Percentiles rank a stretch among this genome's conserved stretches.
Conservation (phyloP, 1,140 invertebrate genomes). For the Diuraphis noxia region DNA sequence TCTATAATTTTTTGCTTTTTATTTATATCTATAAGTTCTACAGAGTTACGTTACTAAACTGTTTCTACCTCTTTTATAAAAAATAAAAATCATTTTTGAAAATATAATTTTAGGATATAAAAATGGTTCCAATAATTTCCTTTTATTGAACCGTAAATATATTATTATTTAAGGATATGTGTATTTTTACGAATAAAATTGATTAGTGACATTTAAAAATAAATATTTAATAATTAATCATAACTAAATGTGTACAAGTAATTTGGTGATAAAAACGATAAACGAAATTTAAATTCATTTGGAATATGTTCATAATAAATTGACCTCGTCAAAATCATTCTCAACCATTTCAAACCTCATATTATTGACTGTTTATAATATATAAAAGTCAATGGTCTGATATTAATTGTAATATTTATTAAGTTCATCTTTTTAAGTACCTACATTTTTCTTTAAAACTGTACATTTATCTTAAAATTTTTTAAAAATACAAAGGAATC, state of each 20-base stretch:
- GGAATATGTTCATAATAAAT: neutral
- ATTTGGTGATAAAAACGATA: neutral
- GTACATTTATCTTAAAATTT: neutral
- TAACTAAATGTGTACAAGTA: neutral
- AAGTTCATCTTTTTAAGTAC: neutral
- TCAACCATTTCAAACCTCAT: conserved; percentile 1
- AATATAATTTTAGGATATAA: neutral
- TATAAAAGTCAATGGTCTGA: neutral
- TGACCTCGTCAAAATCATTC: conserved; percentile 17
- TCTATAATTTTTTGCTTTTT: neutral
- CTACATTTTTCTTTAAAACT: neutral
- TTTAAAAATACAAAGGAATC: neutral
- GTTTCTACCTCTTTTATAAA: neutral
- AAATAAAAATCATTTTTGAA: neutral
- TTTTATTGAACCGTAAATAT: neutral
- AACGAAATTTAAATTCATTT: neutral
- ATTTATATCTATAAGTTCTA: neutral
- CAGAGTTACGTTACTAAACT: neutral
- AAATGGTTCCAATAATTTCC: neutral
- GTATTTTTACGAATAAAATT: neutral
- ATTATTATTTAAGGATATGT: neutral
- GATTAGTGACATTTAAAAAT: neutral
- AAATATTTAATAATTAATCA: conserved; percentile 13
- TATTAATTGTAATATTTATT: conserved; percentile 5
- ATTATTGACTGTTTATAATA: conserved; percentile 6